A percentile compares a stretch with the other conserved stretches of the same genome.
Conservation (phyloP, 2,888 invertebrate species). For the Tenthredo notha region DNA sequence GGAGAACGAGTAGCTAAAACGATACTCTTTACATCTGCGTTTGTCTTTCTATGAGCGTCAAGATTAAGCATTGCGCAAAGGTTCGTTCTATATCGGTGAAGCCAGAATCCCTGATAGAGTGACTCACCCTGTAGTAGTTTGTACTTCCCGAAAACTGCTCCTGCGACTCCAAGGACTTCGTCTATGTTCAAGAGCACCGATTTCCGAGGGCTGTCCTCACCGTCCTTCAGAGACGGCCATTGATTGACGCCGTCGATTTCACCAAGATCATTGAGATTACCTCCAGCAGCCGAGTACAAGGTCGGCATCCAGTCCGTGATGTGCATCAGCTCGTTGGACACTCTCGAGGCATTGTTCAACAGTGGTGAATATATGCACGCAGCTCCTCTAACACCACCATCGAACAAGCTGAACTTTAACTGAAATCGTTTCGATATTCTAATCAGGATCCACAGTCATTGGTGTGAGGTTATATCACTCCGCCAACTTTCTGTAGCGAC, state of each 20-base stretch:
- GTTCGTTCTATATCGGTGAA: background rate
- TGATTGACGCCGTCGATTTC: conserved; percentile 80
- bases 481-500: background rate
- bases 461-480: background rate
- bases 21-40: too few species aligned
- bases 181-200: conserved; percentile 88
- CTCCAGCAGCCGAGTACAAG: conserved; percentile 77
- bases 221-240: conserved; percentile 70
- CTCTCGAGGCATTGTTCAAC: conserved; percentile 79
- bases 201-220: conserved; percentile 79
- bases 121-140: conserved; percentile 70
- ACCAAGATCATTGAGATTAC: conserved; percentile 74
- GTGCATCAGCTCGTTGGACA: conserved; percentile 86
- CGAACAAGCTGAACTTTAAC: conserved; percentile 90
- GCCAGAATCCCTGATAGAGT: background rate
- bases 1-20: too few species aligned
- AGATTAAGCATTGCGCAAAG: background rate
- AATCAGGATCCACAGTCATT: background rate
- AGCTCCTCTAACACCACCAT: conserved; percentile 90
- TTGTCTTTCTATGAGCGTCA: background rate
- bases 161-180: conserved; percentile 75
- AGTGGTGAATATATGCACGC: conserved; percentile 88
- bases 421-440: conserved; percentile 65
- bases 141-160: conserved; percentile 58
- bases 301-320: conserved; percentile 93